Conservation (phyloP, 2,888 invertebrate genomes). For the Ecliptopera silaceata region DNA sequence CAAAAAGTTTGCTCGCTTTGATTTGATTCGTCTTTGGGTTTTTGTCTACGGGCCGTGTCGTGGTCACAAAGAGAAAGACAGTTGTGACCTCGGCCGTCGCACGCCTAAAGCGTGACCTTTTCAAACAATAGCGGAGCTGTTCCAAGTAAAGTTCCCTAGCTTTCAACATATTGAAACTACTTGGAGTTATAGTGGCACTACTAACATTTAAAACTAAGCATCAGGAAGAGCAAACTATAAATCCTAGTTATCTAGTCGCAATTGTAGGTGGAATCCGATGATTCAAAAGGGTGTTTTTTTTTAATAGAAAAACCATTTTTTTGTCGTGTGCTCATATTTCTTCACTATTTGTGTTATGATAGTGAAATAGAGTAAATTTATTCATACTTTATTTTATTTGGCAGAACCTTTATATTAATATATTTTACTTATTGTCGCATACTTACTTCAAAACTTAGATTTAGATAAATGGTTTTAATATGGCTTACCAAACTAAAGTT, state of each 20-base stretch:
- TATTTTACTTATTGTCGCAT: too few relatives aligned
- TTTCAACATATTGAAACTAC: conserved; percentile 55
- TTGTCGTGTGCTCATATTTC: too few relatives aligned
- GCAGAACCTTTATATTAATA: too few relatives aligned
- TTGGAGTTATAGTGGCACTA: conserved; percentile 28
- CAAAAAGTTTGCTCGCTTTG: background rate
- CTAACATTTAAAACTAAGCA: conserved; percentile 9
- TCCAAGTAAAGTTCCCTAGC: conserved; percentile 53
- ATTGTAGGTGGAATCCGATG: too few relatives aligned
- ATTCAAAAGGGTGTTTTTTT: too few relatives aligned
- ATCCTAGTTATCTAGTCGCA: too few relatives aligned
- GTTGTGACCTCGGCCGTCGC: conserved; percentile 52
- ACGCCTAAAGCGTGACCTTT: conserved; percentile 57
- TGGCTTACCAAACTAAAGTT: background rate
- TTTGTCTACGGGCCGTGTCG: conserved; percentile 2
- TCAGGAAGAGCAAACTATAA: background rate
- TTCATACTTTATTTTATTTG: too few relatives aligned
- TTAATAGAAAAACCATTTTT: too few relatives aligned
- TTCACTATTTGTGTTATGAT: too few relatives aligned
- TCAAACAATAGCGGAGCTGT: conserved; percentile 61
- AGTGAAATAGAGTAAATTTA: too few relatives aligned
- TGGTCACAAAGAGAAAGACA: conserved; percentile 48
- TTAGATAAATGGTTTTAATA: background rate
- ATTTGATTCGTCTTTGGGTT: background rate
- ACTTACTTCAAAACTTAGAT: too few relatives aligned